A percentile compares a stretch with the other conserved stretches of the same genome.
Conservation (phyloP, 2,888 invertebrate genomes). For the Caenorhabditis virilis region DNA sequence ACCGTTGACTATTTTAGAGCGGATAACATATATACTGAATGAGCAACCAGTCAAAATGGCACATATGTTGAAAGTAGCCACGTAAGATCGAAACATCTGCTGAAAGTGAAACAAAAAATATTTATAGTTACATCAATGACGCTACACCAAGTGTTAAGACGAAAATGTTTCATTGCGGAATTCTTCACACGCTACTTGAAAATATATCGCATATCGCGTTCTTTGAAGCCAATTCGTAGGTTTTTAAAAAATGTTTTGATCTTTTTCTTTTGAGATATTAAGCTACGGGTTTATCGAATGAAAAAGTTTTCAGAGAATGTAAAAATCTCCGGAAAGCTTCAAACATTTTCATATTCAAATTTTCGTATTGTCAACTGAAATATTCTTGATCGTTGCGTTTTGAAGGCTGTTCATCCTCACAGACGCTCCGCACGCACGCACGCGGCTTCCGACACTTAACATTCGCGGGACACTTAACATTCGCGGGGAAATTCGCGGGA, state of each 20-base stretch:
- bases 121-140: slow-evolving; percentile 55
- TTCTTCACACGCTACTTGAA: slow-evolving; percentile 56
- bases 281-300: neutral
- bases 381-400: too few species aligned
- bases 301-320: neutral
- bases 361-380: too few species aligned
- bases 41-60: slow-evolving; percentile 60
- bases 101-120: too few species aligned
- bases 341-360: too few species aligned
- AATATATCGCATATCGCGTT: slow-evolving; percentile 51
- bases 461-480: too few species aligned
- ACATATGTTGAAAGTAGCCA: slow-evolving; percentile 57
- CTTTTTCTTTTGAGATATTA: too few species aligned
- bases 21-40: slow-evolving; percentile 37
- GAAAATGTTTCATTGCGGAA: slow-evolving; percentile 50
- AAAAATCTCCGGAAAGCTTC: neutral
- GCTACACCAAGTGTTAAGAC: slow-evolving; percentile 51
- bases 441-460: too few species aligned
- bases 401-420: too few species aligned
- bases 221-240: slow-evolving; percentile 40
- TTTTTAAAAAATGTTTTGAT: too few species aligned
- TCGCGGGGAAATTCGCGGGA: too few species aligned
- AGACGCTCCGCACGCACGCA: too few species aligned
- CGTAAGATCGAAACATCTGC: slow-evolving; percentile 26
- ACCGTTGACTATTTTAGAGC: slow-evolving; percentile 34